A percentile compares a stretch with the other conserved stretches of the same genome.
Conservation (phyloP, 2,888 invertebrate species). For the Rhagium mordax region DNA sequence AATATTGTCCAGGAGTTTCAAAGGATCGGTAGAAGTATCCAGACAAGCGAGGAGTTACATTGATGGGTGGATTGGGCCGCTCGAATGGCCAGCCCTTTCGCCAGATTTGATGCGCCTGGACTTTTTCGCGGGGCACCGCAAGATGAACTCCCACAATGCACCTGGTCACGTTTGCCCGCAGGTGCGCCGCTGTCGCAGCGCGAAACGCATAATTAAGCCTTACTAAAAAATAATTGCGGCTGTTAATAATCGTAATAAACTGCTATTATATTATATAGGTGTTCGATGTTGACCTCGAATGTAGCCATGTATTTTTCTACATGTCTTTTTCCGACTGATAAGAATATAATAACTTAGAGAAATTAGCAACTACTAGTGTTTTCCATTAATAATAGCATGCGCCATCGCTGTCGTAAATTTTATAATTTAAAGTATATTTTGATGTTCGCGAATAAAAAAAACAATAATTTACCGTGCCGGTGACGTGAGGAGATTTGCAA, state of each 20-base stretch:
- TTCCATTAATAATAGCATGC: neutral
- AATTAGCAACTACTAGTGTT: neutral
- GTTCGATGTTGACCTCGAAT: slow-evolving; percentile 1
- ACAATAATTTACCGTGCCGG: slow-evolving; percentile 39
- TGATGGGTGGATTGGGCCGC: too few species aligned
- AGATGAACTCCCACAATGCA: too few species aligned
- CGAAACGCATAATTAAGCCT: neutral
- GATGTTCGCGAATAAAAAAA: slow-evolving; percentile 42
- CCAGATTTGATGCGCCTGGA: too few species aligned
- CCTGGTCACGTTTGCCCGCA: neutral
- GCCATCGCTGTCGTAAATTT: neutral
- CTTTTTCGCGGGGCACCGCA: too few species aligned
- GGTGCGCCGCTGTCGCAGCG: neutral
- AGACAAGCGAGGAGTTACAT: too few species aligned
- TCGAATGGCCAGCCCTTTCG: too few species aligned
- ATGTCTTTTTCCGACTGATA: neutral
- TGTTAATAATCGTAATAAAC: too few species aligned
- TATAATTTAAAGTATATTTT: slow-evolving; percentile 40
- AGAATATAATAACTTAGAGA: neutral
- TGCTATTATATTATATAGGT: neutral
- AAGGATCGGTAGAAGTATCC: too few species aligned
- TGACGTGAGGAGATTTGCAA: slow-evolving; percentile 28
- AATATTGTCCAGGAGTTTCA: too few species aligned
- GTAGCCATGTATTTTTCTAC: neutral
- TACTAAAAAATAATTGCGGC: neutral